Base-by-base conservation (phyloP, 2,113 vertebrate genomes). In the Daphoenositta chrysoptera region DNA sequence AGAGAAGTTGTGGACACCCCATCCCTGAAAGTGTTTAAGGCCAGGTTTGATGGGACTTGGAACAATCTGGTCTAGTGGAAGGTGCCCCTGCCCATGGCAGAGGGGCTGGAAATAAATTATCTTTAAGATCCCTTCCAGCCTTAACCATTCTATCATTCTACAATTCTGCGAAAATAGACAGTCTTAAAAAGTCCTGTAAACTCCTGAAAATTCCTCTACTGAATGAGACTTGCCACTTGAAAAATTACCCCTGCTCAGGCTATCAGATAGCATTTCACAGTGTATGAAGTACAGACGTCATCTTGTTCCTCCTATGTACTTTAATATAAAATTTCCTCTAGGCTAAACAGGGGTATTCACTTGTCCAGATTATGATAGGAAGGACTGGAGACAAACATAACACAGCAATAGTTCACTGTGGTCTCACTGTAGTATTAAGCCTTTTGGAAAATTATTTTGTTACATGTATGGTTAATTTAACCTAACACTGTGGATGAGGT, bases 401-500 rank as follows among this genome's bases (percentile, higher is more conserved):
- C 16, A 37, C 18, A 84, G 42, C 9, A 44, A 7, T 37, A 39
- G 9, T 44, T 83, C n/a, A 42, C 4, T 5, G 9, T 27, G 23
- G 17, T 18, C 16, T 64, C 9, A 13, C 2, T 7, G 1, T 30
- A 88, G 27, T 56, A 39, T 3, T 24, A 75, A 86, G 50, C 3
- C 5, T 64, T 83, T 71, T 51, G 10, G 44, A 94, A 71, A 86
- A 54, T 33, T 0, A 35, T 63, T 75, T 88, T 33, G 9, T 79
- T 68, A 56, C 15, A 51, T 13, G 13, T 56, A 30, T 0, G 3
- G 27, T 42, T 91, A 72, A 39, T 58, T 76, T 54, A 75, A 63
- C 45, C 22, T 76, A 70, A 48, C 0, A 3, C 8, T 0, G 0
- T 50, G 24, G 4, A 17, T 64, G 71, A 83, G 2, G 14, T 54